Conservation (phyloP, 2,797 vertebrate genomes). For the Mormyrus hasselquistii region DNA sequence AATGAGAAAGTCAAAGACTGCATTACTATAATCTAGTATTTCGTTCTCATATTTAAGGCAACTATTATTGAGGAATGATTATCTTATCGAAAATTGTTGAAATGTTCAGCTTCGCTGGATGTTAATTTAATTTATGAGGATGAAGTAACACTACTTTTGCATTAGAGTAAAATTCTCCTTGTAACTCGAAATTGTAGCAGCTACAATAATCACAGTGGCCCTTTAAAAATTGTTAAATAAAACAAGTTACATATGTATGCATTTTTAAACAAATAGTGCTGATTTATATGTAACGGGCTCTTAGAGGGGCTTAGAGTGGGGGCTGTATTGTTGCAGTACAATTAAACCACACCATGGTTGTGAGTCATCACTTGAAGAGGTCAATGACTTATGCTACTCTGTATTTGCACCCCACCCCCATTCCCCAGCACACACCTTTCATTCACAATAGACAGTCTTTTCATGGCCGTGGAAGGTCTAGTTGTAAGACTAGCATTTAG, state of each 20-base stretch:
- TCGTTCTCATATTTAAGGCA: slow-evolving; percentile 1
- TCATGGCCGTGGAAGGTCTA: background rate
- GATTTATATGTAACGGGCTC: background rate
- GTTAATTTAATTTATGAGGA: background rate
- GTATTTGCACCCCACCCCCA: background rate
- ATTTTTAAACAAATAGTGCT: background rate
- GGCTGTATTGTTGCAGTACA: background rate
- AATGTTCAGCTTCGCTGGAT: background rate
- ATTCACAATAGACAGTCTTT: slow-evolving; percentile 7
- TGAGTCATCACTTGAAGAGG: slow-evolving; percentile 7
- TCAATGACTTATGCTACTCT: background rate
- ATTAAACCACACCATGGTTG: background rate
- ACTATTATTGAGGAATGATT: background rate
- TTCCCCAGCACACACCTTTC: background rate
- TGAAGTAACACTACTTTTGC: background rate
- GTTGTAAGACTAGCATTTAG: background rate
- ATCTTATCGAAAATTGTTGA: background rate
- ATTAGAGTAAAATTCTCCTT: background rate
- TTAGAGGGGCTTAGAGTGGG: background rate
- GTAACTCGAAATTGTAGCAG: background rate
- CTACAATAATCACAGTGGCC: background rate
- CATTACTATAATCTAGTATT: background rate
- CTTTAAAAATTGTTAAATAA: background rate
- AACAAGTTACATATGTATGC: background rate
- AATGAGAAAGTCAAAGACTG: background rate